These are phyloP conservation scores for Archaeoteleia sp. DNA, from an alignment of 2,888 invertebrate genomes.

Conservation along the genomic window DNA sequence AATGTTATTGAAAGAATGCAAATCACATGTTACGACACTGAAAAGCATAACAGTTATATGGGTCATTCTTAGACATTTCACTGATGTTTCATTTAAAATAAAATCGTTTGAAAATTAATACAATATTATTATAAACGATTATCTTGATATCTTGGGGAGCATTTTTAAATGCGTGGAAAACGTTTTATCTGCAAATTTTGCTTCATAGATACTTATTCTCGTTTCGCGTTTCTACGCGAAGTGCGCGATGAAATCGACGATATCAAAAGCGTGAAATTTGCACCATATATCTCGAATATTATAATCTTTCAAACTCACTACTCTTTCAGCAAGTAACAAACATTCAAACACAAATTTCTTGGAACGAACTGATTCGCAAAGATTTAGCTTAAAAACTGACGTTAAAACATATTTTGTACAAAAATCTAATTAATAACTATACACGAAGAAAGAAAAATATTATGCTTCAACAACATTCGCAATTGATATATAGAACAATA, in stretches of 20 bases:
- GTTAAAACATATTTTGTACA: no score
- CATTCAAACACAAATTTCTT: no score
- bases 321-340: no score
- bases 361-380: no score
- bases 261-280: slow-evolving; percentile 33
- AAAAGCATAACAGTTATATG: slow-evolving; percentile 22
- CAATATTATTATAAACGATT: slow-evolving; percentile 17
- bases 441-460: no score
- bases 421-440: no score
- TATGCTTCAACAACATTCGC: no score
- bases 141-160: slow-evolving; percentile 23
- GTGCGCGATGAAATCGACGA: slow-evolving; percentile 46
- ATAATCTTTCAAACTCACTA: no score
- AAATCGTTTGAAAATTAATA: slow-evolving; percentile 28
- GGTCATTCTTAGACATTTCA: slow-evolving; percentile 23
- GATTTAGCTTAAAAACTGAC: no score
- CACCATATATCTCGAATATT: no score
- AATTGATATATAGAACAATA: no score
- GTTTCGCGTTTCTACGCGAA: slow-evolving; percentile 41
- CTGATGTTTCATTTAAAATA: slow-evolving; percentile 11
- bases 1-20: neutral
- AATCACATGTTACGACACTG: slow-evolving; percentile 8
- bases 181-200: slow-evolving; percentile 31
- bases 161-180: slow-evolving; percentile 32
- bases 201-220: slow-evolving; percentile 39